Conservation (phyloP, 2,888 invertebrate genomes). For the Synanthedon formicaeformis region DNA sequence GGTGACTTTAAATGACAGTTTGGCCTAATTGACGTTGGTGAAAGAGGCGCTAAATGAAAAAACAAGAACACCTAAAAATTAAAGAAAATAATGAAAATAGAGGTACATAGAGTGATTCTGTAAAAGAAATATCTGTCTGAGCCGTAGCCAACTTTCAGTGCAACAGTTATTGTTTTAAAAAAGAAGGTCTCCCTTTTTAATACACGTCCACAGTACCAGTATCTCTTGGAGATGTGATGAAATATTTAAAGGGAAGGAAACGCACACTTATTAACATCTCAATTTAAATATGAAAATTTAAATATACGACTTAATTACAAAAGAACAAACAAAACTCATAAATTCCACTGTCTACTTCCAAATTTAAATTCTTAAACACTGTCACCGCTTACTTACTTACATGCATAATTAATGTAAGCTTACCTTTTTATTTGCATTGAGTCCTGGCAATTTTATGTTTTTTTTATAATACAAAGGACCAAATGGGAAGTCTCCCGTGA, state of each 20-base stretch:
- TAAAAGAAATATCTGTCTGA: too few relatives aligned
- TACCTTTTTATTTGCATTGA: slow-evolving; percentile 8
- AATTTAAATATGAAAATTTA: not conserved
- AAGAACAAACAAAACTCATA: not conserved
- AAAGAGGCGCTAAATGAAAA: too few relatives aligned
- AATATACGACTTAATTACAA: not conserved
- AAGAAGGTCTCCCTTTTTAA: too few relatives aligned
- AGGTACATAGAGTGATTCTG: too few relatives aligned
- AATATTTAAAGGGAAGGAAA: not conserved
- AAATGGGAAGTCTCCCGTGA: slow-evolving; percentile 13
- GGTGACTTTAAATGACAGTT: too few relatives aligned
- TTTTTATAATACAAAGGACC: slow-evolving; percentile 2
- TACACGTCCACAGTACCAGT: too few relatives aligned
- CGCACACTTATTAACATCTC: not conserved
- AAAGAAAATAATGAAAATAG: too few relatives aligned
- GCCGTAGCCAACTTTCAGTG: too few relatives aligned
- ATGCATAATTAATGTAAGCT: slow-evolving; percentile 11
- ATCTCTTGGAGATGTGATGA: too few relatives aligned
- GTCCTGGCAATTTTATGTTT: slow-evolving; percentile 9
- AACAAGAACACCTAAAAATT: too few relatives aligned
- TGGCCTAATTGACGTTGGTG: too few relatives aligned
- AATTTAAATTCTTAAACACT: slow-evolving; percentile 3
- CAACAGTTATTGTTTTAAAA: too few relatives aligned
- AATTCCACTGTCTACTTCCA: not conserved
- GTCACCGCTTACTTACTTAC: slow-evolving; percentile 2